Evolutionary conservation across 2,888 invertebrate genomes (phyloP).

Genomic region (Stenodera caucasica): DNA sequence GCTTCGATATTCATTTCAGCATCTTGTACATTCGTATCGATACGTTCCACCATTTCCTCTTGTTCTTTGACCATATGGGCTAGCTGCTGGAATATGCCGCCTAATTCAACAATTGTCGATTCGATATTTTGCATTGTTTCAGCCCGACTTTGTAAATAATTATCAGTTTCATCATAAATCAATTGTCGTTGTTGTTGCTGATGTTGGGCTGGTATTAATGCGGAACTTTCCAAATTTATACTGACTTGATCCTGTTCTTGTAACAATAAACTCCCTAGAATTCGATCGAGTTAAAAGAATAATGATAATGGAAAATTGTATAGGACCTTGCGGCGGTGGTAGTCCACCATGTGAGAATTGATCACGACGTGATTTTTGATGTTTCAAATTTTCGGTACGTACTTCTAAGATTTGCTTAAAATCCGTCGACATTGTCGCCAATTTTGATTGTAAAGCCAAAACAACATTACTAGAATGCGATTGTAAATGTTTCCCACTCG

Average conservation of each 20-base stretch:
- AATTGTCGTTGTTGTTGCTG: conserved; percentile 68
- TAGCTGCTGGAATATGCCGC: conserved; percentile 96
- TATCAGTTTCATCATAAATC: conserved; percentile 83
- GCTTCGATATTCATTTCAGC: conserved; percentile 96
- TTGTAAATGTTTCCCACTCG: conserved; percentile 75
- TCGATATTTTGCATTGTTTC: conserved; percentile 99
- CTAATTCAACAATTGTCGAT: conserved; percentile 96
- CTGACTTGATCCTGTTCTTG: conserved; percentile 73
- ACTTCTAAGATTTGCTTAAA: conserved; percentile 98
- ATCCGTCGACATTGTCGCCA: conserved; percentile 96
- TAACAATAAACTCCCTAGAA: conserved; percentile 52
- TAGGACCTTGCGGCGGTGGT: conserved; percentile 60
- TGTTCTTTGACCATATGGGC: conserved; percentile 98
- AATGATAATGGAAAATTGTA: not conserved
- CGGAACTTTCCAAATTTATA: conserved; percentile 76
- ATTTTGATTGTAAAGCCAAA: conserved; percentile 86
- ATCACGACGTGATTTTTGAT: conserved; percentile 90
- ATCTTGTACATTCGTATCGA: conserved; percentile 96
- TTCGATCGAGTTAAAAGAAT: not conserved
- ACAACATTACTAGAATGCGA: conserved; percentile 94
- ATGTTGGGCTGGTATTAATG: conserved; percentile 53
- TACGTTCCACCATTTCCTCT: conserved; percentile 97
- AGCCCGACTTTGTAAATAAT: conserved; percentile 89
- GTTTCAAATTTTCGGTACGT: conserved; percentile 95
- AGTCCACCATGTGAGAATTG: conserved; percentile 79